A percentile compares a stretch with the other conserved stretches of the same genome.
phyloP scores from a whole-genome alignment of 2,797 vertebrate species.

The Amblyopsis hoosieri region DNA sequence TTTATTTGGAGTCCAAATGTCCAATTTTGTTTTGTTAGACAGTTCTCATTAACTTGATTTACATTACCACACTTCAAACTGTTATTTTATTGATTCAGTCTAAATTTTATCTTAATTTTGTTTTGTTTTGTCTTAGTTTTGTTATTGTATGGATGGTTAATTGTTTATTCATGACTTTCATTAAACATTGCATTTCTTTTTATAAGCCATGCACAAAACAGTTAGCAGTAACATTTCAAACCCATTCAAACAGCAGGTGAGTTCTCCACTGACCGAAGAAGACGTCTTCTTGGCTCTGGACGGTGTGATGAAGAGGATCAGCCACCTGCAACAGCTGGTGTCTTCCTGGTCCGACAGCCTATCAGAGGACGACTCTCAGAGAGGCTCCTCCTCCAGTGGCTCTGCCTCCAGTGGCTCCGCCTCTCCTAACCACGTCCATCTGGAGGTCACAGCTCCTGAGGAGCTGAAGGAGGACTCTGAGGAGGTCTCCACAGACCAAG shows the following conservation, averaged over 20 bases:
- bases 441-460: conserved; percentile 69
- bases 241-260: conserved; percentile 30
- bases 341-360: conserved; percentile 83
- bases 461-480: conserved; percentile 28
- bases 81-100: no score
- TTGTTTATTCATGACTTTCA: no score
- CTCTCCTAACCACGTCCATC: conserved; percentile 74
- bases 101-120: no score
- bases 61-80: no score
- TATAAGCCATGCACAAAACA: no score
- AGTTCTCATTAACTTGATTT: no score
- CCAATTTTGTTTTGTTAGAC: no score
- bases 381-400: conserved; percentile 64
- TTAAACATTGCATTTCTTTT: no score
- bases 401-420: conserved; percentile 64
- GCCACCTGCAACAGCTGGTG: conserved; percentile 81
- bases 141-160: no score
- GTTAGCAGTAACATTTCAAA: not conserved
- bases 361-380: conserved; percentile 78
- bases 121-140: no score
- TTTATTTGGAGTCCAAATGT: no score
- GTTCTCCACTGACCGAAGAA: conserved; percentile 54
- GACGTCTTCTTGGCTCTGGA: conserved; percentile 87
- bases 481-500: conserved; percentile 32
- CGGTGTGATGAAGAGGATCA: conserved; percentile 83